Evolutionary conservation across 2,113 vertebrate species (phyloP), one percentile per base, ranked within the genome.

Genomic region (Thymallus thymallus): DNA sequence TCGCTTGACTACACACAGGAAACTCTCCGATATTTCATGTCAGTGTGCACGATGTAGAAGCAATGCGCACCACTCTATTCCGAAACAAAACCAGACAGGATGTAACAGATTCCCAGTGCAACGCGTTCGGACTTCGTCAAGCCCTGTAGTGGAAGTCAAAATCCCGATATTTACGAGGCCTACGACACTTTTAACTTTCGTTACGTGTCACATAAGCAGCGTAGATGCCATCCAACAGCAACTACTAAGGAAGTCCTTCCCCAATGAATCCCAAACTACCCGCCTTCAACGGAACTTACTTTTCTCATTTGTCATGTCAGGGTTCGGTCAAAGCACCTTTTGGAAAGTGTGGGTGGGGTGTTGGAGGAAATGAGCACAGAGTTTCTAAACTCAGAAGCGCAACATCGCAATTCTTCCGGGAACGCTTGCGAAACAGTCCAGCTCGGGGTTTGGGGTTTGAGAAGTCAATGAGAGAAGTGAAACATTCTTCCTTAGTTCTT

Each of bases 221-320:
- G 12, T 69, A 78, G 81, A 73, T 71, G 70, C 70, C 83, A 82
- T 87, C 87, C 83, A 71, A 88, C 85, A 71, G 80, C 65, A 66
- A 69, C 73, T 64, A 69, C 46, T 64, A 1, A 85, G 92, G 92
- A 94, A 92, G 91, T 93, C 88, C 91, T 91, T 75, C 92, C 92
- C 68, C 58, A 74, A 5, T 60, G n/a, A 71, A 63, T 32, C 26
- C 51, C 1, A 68, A 26, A 63, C 67, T 56, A 24, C 69, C 16
- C 86, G 74, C 88, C 82, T 81, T 66, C 77, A 4, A 0, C 35
- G 4, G 26, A 4, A 71, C 0, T 22, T 5, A 12, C 41, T 55
- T 63, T 2, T 62, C 23, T 80, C 66, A 86, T 87, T 92, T 89
- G 88, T 69, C 61, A 29, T 23, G 20, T 6, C 26, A 30, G 24